Evolutionary conservation across 2,888 invertebrate genomes (phyloP).

Genomic region (Danaus chrysippus): DNA sequence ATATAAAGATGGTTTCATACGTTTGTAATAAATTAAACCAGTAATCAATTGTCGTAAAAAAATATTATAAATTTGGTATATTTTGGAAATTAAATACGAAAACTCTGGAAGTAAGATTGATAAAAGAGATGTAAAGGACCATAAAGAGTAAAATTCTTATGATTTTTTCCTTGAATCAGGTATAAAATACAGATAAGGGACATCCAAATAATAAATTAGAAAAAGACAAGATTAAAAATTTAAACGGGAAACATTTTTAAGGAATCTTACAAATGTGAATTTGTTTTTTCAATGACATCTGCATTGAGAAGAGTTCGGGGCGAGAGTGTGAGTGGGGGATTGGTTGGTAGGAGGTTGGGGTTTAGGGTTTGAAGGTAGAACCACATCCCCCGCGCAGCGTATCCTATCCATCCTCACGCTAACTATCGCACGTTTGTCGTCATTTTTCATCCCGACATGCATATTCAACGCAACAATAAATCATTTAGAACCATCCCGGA

Average conservation of each 20-base stretch:
- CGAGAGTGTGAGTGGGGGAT: conserved; percentile 26
- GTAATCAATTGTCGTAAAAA: too few species aligned
- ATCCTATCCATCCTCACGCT: conserved; percentile 45
- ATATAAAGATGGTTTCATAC: conserved; percentile 45
- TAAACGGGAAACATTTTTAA: conserved; percentile 58
- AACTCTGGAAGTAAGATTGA: too few species aligned
- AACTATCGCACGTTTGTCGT: conserved; percentile 61
- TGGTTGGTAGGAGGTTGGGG: conserved; percentile 14
- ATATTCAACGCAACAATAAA: conserved; percentile 77
- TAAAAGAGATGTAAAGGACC: too few species aligned
- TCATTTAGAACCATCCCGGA: conserved; percentile 65
- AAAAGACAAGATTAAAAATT: conserved; percentile 13
- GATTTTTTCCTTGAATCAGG: too few species aligned
- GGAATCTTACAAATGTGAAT: conserved; percentile 58
- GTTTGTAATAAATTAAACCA: not conserved
- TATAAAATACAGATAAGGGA: too few species aligned
- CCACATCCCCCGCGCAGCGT: conserved; percentile 21
- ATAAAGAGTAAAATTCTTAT: too few species aligned
- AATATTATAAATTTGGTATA: too few species aligned
- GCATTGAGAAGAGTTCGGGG: conserved; percentile 53
- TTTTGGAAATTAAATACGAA: too few species aligned
- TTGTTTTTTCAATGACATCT: conserved; percentile 73
- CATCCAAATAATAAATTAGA: conserved; percentile 1
- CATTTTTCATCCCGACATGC: conserved; percentile 77
- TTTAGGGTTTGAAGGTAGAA: too few species aligned